phyloP scores from a whole-genome alignment of 2,888 invertebrate species.

The Netelia inedita region DNA sequence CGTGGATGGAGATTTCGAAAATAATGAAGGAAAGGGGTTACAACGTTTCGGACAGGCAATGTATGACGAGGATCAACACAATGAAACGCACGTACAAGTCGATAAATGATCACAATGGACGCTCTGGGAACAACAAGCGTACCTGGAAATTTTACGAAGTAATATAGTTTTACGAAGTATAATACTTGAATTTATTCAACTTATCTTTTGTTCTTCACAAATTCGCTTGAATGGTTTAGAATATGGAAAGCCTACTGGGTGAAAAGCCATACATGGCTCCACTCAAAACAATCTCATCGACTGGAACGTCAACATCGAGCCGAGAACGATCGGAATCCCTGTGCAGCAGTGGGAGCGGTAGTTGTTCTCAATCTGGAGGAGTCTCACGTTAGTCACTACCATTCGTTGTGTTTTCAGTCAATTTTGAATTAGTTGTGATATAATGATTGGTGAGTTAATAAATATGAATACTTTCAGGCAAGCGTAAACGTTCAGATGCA shows the following conservation, averaged over 20 bases:
- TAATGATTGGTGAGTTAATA: no score
- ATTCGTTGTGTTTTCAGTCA: constrained; percentile 6
- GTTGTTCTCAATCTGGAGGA: constrained; percentile 19
- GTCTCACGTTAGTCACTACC: constrained; percentile 25
- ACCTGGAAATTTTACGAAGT: constrained; percentile 49
- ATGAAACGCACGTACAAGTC: constrained; percentile 55
- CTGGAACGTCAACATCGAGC: constrained; percentile 1
- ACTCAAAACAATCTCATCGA: constrained; percentile 10
- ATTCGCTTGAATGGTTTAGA: constrained; percentile 29
- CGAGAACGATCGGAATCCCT: constrained; percentile 18
- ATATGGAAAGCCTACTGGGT: constrained; percentile 43
- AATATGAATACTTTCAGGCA: no score
- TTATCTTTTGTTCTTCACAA: constrained; percentile 22
- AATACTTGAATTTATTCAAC: constrained; percentile 24
- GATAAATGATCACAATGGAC: constrained; percentile 50
- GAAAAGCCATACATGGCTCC: constrained; percentile 32
- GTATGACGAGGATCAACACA: constrained; percentile 25
- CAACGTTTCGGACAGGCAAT: constrained; percentile 40
- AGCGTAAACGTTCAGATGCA: no score
- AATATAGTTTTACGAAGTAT: constrained; percentile 38
- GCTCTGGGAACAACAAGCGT: constrained; percentile 41
- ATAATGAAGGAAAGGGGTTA: constrained; percentile 28
- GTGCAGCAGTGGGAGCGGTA: constrained; percentile 19
- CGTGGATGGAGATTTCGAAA: constrained; percentile 23
- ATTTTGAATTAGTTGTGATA: no score